A percentile compares a stretch with the other conserved stretches of the same genome.
These are phyloP conservation scores for Eulemur albifrons DNA, from an alignment of 2,797 vertebrate species.

Conservation along the genomic window DNA sequence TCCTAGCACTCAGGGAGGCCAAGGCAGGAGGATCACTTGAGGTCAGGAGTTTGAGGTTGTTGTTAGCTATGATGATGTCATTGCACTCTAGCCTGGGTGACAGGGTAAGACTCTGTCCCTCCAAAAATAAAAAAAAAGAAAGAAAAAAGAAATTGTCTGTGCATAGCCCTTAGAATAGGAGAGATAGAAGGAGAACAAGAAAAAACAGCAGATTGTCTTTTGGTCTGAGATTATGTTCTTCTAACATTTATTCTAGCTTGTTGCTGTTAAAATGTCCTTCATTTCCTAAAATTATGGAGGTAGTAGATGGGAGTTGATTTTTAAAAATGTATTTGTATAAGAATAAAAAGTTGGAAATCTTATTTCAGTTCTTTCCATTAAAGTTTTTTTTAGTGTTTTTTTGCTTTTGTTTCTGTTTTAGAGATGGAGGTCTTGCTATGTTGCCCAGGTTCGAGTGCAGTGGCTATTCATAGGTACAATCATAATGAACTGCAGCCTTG, in stretches of 20 bases:
- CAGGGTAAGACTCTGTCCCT: too few relatives aligned
- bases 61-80: too few relatives aligned
- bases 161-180: neutral
- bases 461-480: neutral
- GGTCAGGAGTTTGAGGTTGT: too few relatives aligned
- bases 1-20: too few relatives aligned
- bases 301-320: neutral
- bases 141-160: neutral
- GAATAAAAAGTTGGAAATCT: neutral
- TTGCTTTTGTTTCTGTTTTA: neutral
- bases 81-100: too few relatives aligned
- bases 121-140: neutral
- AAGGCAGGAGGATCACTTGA: too few relatives aligned
- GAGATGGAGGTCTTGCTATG: neutral
- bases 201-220: neutral
- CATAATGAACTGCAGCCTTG: neutral
- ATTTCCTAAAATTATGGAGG: neutral
- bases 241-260: neutral
- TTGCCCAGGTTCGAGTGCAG: neutral
- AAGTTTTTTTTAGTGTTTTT: neutral
- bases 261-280: neutral
- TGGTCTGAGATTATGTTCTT: neutral
- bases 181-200: neutral
- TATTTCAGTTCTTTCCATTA: too few relatives aligned
- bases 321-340: neutral